Evolutionary conservation across 2,113 vertebrate genomes (phyloP), one percentile per base, ranked within the genome.

Genomic region (Aptenodytes forsteri): DNA sequence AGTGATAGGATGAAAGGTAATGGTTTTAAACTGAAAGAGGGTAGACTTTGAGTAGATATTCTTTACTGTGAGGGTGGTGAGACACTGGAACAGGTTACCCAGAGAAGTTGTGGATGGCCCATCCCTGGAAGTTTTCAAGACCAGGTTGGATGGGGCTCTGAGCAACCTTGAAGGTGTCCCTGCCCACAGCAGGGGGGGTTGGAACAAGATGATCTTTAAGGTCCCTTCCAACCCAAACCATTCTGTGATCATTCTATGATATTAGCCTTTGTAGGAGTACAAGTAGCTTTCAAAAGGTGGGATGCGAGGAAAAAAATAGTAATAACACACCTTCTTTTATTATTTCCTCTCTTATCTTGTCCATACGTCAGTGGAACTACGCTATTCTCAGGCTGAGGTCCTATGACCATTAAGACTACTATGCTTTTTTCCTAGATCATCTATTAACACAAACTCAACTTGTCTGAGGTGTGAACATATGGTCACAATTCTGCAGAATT

Each of bases 301-400:
- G 8, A 26, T 18, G 11, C 5, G n/a, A 82, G 4, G 11, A 46
- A 5, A 9, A 42, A 46, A 76, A 9, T 1, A 55, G 7, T 19
- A 26, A 36, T 1, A 18, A 25, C 20, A 36, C 5, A 1, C 1
- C 32, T 9, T 16, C 6, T 49, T 55, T 67, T 2, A 3, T 32
- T 14, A 1, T 30, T 38, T 65, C 8, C 11, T 27, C 26, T 32
- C 11, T 25, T 9, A 65, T 14, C 29, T 44, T 19, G 16, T 34
- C 32, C 20, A 3, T 6, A 1, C 4, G 13, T 20, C 59, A 55
- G 42, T 6, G 44, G 46, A n/a, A 44, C 13, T 9, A 20, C 16
- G 27, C 8, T 18, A 7, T 61, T 27, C 47, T 46, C 42, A 44
- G 8, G 32, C n/a, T 18, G 44, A 42, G 19, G 16, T n/a, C 34